phyloP scores from a whole-genome alignment of 1,140 invertebrate genomes.

The Phortica variegata region DNA sequence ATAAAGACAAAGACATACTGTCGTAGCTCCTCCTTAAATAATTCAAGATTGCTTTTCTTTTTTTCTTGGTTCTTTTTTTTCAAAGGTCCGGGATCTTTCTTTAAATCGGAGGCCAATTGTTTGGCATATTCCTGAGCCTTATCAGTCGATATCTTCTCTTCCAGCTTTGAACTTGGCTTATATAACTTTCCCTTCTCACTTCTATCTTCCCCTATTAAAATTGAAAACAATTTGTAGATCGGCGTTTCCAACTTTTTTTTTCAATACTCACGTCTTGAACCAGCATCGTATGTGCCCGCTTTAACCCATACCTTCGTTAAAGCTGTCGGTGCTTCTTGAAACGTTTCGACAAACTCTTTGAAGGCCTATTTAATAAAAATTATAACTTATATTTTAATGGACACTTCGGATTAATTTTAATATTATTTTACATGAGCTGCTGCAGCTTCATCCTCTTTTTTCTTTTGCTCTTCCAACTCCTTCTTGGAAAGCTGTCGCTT shows the following conservation, averaged over 20 bases:
- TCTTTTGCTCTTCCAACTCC: slow-evolving; percentile 83
- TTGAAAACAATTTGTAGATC: too few relatives aligned
- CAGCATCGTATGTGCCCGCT: slow-evolving; percentile 94
- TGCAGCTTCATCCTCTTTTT: slow-evolving; percentile 86
- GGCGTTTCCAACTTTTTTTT: too few relatives aligned
- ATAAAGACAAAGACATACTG: slow-evolving; percentile 61
- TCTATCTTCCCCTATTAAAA: slow-evolving; percentile 74
- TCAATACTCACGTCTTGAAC: slow-evolving; percentile 78
- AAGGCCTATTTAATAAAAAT: slow-evolving; percentile 68
- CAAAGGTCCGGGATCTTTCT: slow-evolving; percentile 57
- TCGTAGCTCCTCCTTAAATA: slow-evolving; percentile 94
- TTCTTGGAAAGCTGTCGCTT: slow-evolving; percentile 76
- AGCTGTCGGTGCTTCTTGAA: slow-evolving; percentile 79
- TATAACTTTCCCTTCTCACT: slow-evolving; percentile 90
- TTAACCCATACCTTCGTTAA: slow-evolving; percentile 93
- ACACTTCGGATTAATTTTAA: background rate
- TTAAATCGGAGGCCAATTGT: slow-evolving; percentile 67
- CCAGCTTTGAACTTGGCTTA: slow-evolving; percentile 83
- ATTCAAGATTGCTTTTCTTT: slow-evolving; percentile 95
- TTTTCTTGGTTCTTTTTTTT: slow-evolving; percentile 83
- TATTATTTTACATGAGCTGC: slow-evolving; percentile 63
- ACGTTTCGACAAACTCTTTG: slow-evolving; percentile 96
- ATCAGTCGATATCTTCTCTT: slow-evolving; percentile 60
- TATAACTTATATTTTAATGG: background rate
- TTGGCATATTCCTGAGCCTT: slow-evolving; percentile 72